Conservation (phyloP, 2,888 invertebrate genomes). For the Orchesella flavescens region DNA sequence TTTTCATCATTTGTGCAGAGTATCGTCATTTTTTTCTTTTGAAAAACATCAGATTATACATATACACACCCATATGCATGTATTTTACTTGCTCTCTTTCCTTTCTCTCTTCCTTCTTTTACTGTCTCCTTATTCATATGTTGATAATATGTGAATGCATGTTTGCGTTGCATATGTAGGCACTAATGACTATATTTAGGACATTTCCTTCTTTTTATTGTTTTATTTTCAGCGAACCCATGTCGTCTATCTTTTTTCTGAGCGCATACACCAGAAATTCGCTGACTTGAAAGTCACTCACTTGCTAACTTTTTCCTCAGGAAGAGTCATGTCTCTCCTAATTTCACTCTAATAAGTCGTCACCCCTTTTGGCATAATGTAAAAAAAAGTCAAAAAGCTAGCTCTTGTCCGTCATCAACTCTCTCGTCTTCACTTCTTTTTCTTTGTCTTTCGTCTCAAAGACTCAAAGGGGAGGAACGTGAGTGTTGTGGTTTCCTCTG, state of each 20-base stretch:
- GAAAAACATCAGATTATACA: background rate
- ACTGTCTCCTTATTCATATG: background rate
- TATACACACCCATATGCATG: background rate
- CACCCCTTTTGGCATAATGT: background rate
- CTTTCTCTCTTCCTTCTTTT: background rate
- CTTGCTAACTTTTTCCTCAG: conserved; percentile 26
- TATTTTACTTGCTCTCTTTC: background rate
- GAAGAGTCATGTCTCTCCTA: conserved; percentile 25
- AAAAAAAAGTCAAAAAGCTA: background rate
- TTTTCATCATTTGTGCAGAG: background rate
- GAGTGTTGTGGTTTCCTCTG: background rate
- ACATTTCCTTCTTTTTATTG: conserved; percentile 51
- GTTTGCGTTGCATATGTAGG: conserved; percentile 24
- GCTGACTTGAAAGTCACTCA: conserved; percentile 29
- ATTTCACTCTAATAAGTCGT: conserved; percentile 1
- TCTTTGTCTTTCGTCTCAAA: background rate
- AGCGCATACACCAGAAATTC: conserved; percentile 10
- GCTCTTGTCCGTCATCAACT: conserved; percentile 10
- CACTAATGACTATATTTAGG: conserved; percentile 62
- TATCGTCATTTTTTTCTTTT: conserved; percentile 20
- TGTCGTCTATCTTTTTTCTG: background rate
- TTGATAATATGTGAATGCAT: background rate
- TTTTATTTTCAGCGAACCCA: conserved; percentile 44
- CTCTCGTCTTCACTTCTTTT: background rate
- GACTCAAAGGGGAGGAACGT: background rate